Conservation (phyloP, 1,140 invertebrate genomes). For the Pararge aegeria region DNA sequence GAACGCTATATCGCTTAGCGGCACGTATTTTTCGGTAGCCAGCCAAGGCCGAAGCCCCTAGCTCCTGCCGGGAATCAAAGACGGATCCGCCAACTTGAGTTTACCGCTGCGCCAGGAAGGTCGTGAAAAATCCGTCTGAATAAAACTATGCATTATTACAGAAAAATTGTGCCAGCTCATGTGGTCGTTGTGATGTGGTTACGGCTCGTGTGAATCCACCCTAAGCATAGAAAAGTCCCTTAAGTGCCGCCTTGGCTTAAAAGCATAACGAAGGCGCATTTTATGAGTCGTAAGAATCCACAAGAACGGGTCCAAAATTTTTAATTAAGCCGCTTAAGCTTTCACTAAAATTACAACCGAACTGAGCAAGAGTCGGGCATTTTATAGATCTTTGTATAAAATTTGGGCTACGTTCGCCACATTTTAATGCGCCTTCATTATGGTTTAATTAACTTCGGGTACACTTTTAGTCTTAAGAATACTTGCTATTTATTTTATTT, state of each 20-base stretch:
- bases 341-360: conserved; percentile 22
- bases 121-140: no score
- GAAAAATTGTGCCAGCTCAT: no score
- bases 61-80: no score
- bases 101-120: no score
- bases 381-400: conserved; percentile 16
- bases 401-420: background rate
- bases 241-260: background rate
- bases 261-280: conserved; percentile 7
- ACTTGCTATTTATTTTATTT: background rate
- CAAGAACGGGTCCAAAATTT: conserved; percentile 13
- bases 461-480: background rate
- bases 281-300: conserved; percentile 16
- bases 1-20: no score
- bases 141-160: no score
- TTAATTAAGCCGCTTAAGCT: conserved; percentile 19
- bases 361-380: conserved; percentile 12
- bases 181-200: no score
- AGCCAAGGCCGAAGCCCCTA: no score
- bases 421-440: conserved; percentile 11
- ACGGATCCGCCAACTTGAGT: no score
- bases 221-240: background rate
- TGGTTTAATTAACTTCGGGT: conserved; percentile 12
- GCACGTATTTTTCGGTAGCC: no score
- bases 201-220: no score